Evolutionary conservation across 2,888 invertebrate species (phyloP), one percentile per base, ranked within the genome.

Genomic region (Adineta ricciae): DNA sequence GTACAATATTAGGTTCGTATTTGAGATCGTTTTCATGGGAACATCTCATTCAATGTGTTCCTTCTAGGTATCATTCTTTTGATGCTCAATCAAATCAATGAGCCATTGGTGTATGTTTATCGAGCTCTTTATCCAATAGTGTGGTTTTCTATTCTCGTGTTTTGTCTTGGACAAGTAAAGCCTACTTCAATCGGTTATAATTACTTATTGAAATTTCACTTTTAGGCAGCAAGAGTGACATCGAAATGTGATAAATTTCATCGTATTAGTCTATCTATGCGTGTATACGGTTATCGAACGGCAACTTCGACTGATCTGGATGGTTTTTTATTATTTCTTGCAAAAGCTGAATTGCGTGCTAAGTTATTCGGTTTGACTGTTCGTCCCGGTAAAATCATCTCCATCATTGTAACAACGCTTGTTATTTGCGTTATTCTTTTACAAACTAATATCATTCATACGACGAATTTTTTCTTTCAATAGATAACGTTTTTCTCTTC

Each of bases 281-380:
- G 90, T 83, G 90, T 89, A 41, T 90, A 90, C 88, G 90, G 90
- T 27, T 90, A 90, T 87, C 89, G 89, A 85, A 88, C 88, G 52
- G 87, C 87, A 56, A 88, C 89, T 24, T 87, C 88, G 73, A 84
- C 88, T 56, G 90, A 90, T 72, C 87, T 91, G 8, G 90, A 91
- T 86, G 90, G 90, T 2, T 90, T 90, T 86, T 88, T 91, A 7
- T 87, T 89, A 50, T 91, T 90, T 87, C 88, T 89, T 21, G 86
- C 88, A 36, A 88, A 88, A 84, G 88, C 89, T n/a, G 88, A 87
- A 82, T 86, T 90, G 41, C 88, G 89, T 87, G 90, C 41, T 9
- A 78, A 78, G 9, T 41, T 78, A 78, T 78, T 78, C n/a, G 78
- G 41, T 11, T 78, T 78, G 41, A 78, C 41, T 41, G n/a, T 78